Evolutionary conservation across 37 sponge, comb jelly and placozoan genomes (phyloP), one percentile per base, ranked within the genome.

Genomic region (Diacarnus erythraeanus): DNA sequence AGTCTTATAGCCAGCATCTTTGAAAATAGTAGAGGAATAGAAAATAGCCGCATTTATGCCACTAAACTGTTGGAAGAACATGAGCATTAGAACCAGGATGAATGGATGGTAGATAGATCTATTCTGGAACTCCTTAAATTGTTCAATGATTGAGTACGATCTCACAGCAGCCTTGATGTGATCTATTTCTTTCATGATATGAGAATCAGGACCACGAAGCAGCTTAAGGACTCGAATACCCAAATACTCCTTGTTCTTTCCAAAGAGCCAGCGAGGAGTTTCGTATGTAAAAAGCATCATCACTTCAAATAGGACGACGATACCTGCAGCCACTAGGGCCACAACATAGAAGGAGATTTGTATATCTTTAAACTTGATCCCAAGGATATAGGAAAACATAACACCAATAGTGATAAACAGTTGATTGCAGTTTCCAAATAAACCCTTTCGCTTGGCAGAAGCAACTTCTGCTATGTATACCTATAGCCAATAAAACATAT

Each of bases 391-490:
- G 1, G 78, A 73, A 18, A 92, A 17, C 20, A 93, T 76, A 10
- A 92, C 65, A 34, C 96, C 96, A 35, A 95, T 30, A 0, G 88
- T 88, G 74, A 92, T 78, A 67, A 79, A 80, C 35, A 95, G 76
- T 41, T 95, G 96, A 33, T 85, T 81, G 34, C 80, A 75, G 26
- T 89, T 59, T 0, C 96, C 96, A 75, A 92, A 93, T 2, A 76
- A 37, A 6, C 96, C 96, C 40, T 79, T 75, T 57, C 72, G 36
- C 0, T 60, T 72, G 30, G 90, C 59, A 33, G 96, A 63, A 12
- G 94, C 65, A 1, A 92, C 69, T 69, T 95, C 96, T 2, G 87
- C 31, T 0, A 95, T 86, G 59, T 95, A 95, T 54, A 95, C 84
- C 96, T 95, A 29, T n/a, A 59, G 51, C 51, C 51, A 47, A 47